phyloP scores from a whole-genome alignment of 2,797 vertebrate genomes.

The Danio kyathit region DNA sequence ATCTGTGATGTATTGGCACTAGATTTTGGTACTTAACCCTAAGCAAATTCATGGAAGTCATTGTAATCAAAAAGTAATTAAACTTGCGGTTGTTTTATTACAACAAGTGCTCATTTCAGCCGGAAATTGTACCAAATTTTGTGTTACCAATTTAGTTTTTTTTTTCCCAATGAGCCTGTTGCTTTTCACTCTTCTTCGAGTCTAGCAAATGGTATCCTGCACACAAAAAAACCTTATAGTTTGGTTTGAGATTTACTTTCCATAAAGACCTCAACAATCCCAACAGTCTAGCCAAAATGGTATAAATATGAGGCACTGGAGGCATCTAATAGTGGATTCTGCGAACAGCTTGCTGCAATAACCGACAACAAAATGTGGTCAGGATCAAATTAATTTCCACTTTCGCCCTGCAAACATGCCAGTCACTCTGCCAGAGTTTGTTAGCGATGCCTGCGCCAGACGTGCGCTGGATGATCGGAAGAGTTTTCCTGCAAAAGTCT shows the following conservation, averaged over 20 bases:
- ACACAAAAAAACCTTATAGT: slow-evolving; percentile 10
- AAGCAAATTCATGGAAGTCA: too few species aligned
- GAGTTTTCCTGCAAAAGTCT: slow-evolving; percentile 26
- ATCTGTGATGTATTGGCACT: too few species aligned
- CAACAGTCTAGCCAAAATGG: slow-evolving; percentile 23
- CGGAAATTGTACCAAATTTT: background rate
- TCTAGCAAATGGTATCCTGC: slow-evolving; percentile 10
- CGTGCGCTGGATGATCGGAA: slow-evolving; percentile 15
- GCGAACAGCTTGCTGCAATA: slow-evolving; percentile 40
- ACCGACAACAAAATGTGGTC: slow-evolving; percentile 53
- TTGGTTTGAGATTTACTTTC: slow-evolving; percentile 9
- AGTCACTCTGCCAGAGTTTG: slow-evolving; percentile 38
- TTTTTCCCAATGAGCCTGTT: background rate
- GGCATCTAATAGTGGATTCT: slow-evolving; percentile 37
- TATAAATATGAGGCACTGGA: slow-evolving; percentile 22
- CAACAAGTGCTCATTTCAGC: background rate
- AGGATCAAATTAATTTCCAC: slow-evolving; percentile 57
- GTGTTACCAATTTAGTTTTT: background rate
- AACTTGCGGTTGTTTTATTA: background rate
- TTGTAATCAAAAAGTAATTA: background rate
- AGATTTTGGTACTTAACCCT: too few species aligned
- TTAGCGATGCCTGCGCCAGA: slow-evolving; percentile 29
- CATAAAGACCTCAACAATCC: slow-evolving; percentile 29
- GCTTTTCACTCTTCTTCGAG: slow-evolving; percentile 9
- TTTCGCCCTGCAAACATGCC: slow-evolving; percentile 48